Evolutionary conservation across 2,888 invertebrate species (phyloP).

Genomic region (Fragum whitleyi): DNA sequence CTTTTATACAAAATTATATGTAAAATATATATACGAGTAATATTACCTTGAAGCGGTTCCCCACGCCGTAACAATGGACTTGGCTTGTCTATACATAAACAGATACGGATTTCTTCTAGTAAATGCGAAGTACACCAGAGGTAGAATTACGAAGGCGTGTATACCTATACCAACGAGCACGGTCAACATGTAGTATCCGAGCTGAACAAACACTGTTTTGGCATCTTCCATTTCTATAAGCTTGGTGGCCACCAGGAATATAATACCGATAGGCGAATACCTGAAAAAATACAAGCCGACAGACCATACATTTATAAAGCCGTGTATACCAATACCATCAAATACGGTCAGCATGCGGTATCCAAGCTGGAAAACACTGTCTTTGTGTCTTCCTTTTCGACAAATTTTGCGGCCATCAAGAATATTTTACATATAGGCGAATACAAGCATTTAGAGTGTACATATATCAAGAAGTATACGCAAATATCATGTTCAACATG

Average conservation of each 20-base stretch:
- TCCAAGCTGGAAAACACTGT: slow-evolving; percentile 89
- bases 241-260: slow-evolving; percentile 90
- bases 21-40: too few species aligned
- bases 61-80: slow-evolving; percentile 88
- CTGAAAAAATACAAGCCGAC: slow-evolving; percentile 72
- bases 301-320: slow-evolving; percentile 93
- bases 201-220: slow-evolving; percentile 91
- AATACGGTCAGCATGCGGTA: slow-evolving; percentile 94
- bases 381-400: background rate
- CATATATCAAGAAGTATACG: too few species aligned
- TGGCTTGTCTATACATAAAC: slow-evolving; percentile 74
- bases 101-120: slow-evolving; percentile 78
- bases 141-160: slow-evolving; percentile 96
- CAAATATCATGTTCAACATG: slow-evolving; percentile 93
- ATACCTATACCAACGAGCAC: slow-evolving; percentile 92
- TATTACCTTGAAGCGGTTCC: slow-evolving; percentile 83
- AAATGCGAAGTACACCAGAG: slow-evolving; percentile 91
- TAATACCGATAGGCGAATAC: slow-evolving; percentile 83
- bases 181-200: slow-evolving; percentile 96
- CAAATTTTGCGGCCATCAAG: too few species aligned
- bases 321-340: slow-evolving; percentile 94
- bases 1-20: too few species aligned
- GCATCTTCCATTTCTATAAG: slow-evolving; percentile 95
- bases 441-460: too few species aligned
- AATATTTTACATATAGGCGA: too few species aligned